Evolutionary conservation across 2,888 invertebrate genomes (phyloP).

Genomic region (Drosophila mulleri): DNA sequence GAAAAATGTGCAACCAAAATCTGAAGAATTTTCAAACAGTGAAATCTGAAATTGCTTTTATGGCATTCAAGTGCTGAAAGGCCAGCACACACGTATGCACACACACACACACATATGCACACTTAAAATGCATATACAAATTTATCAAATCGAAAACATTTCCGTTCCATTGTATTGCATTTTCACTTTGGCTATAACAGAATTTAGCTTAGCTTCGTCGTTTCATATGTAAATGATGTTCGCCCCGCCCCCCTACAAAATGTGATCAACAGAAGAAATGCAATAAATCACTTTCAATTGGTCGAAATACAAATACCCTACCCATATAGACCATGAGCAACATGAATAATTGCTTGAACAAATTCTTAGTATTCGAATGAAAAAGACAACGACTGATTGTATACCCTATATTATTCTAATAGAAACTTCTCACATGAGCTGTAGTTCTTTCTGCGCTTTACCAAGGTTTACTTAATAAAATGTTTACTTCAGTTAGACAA

Average conservation of each 20-base stretch:
- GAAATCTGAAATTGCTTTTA: slow-evolving; percentile 51
- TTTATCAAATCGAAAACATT: slow-evolving; percentile 50
- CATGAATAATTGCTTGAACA: slow-evolving; percentile 22
- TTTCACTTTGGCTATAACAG: slow-evolving; percentile 63
- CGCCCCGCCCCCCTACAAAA: background rate
- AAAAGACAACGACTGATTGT: background rate
- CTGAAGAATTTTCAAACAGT: slow-evolving; percentile 60
- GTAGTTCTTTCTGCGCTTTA: no score
- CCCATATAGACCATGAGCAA: background rate
- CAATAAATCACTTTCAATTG: slow-evolving; percentile 18
- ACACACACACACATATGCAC: slow-evolving; percentile 2
- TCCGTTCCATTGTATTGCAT: slow-evolving; percentile 44
- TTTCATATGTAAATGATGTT: slow-evolving; percentile 56
- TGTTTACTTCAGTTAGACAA: background rate
- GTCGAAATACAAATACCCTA: slow-evolving; percentile 35
- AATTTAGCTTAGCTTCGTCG: slow-evolving; percentile 51
- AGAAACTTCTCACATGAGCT: background rate
- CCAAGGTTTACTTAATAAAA: background rate
- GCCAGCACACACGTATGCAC: slow-evolving; percentile 24
- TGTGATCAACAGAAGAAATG: slow-evolving; percentile 36
- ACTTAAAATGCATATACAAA: background rate
- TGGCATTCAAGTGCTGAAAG: slow-evolving; percentile 57
- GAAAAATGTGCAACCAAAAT: slow-evolving; percentile 55
- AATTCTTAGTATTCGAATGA: background rate
- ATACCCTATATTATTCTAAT: background rate